Percentiles rank a stretch among this genome's conserved stretches.
Evolutionary conservation across 2,113 vertebrate species (phyloP).

Genomic region (Pedionomus torquatus): DNA sequence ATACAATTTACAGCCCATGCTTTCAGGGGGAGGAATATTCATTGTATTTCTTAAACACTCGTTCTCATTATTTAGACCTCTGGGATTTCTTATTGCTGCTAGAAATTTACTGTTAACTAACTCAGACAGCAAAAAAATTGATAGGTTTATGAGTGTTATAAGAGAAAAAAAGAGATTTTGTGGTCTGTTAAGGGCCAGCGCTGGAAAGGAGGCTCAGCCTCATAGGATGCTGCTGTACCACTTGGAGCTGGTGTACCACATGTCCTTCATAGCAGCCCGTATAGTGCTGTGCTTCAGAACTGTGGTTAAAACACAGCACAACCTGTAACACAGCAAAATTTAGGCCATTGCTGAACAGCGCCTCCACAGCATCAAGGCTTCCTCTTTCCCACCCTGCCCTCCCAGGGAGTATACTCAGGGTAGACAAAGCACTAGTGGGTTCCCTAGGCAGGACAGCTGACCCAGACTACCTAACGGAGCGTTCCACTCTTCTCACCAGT

Average conservation of each 20-base stretch:
- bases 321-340: not conserved
- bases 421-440: not conserved
- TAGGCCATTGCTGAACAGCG: not conserved
- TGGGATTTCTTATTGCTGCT: not conserved
- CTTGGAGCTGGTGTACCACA: not conserved
- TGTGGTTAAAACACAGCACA: no score
- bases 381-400: not conserved
- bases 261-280: fast-evolving
- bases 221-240: not conserved
- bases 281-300: not conserved
- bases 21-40: not conserved
- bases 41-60: not conserved
- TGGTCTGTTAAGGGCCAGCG: not conserved
- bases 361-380: not conserved
- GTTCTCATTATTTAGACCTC: not conserved
- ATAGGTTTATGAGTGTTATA: not conserved
- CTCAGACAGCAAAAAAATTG: not conserved
- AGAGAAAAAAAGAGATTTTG: not conserved
- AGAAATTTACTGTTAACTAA: not conserved
- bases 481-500: not conserved
- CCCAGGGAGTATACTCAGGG: fast-evolving
- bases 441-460: not conserved
- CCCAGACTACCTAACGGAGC: not conserved
- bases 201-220: not conserved
- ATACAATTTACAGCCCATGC: not conserved